Evolutionary conservation across 2,797 vertebrate genomes (phyloP), one percentile per base, ranked within the genome.

Genomic region (Discoglossus pictus): DNA sequence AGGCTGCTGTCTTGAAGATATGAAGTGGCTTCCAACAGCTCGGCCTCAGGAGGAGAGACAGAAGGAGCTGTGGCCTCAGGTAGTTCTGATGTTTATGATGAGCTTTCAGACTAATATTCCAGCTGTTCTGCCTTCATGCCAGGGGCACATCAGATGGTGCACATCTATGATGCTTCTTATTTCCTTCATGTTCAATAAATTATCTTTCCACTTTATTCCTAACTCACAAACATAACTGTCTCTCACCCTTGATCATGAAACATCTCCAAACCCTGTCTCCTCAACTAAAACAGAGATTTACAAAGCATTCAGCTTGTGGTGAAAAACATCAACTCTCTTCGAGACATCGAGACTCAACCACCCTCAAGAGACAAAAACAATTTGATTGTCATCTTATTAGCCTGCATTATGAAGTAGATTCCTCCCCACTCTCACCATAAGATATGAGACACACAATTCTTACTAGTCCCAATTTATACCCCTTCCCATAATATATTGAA

Each of bases 151-250:
- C 68, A 71, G 68, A 71, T 71, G 68, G 52, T 38, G 47, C 40
- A 2, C 39, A 60, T 25, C 56, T 51, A 24, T 36, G 13, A 36
- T 47, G 50, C 47, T 68, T 60, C 59, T 51, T 42, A 42, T 51
- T 59, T 44, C 24, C 39, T 50, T 51, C 52, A 25, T 43, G 36
- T 46, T 34, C 25, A 43, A 48, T 55, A 40, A 47, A 61, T 69
- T 61, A 47, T 39, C 56, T 58, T 48, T 40, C 20, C 17, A 67
- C 53, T 60, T 52, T 52, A 34, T 52, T 15, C 47, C 65, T 52
- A n/a, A 72, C 62, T 68, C 64, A 70, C 44, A 71, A 73, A 65
- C 77, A 75, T 68, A 56, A 43, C 13, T 16, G 27, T 42, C 36
- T 44, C 1, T n/a, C 5, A 23, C 18, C 15, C 12, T 0, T 11